Percentiles rank a stretch among this genome's conserved stretches.
Evolutionary conservation across 1,140 invertebrate genomes (phyloP).

Genomic region (Leptinotarsa texana): DNA sequence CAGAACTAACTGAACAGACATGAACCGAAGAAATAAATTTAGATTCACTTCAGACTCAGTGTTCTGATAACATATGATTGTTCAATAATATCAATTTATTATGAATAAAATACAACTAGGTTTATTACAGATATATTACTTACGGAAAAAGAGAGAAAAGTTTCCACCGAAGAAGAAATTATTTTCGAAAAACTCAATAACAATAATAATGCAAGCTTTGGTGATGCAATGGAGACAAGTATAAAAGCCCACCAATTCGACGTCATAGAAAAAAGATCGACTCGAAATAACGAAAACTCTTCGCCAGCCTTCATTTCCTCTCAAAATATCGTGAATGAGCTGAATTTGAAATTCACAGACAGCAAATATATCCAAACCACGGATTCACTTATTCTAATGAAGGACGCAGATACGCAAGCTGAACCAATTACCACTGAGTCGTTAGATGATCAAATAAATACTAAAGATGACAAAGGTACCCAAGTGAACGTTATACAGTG

Average conservation of each 20-base stretch:
- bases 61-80: background rate
- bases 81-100: background rate
- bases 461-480: background rate
- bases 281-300: background rate
- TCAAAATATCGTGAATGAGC: background rate
- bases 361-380: background rate
- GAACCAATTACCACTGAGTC: background rate
- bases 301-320: background rate
- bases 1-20: no score
- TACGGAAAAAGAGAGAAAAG: constrained; percentile 4
- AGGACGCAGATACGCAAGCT: constrained; percentile 5
- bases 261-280: background rate
- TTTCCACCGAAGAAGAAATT: constrained; percentile 13
- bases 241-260: background rate
- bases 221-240: background rate
- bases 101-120: background rate
- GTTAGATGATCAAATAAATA: background rate
- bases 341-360: background rate
- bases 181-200: constrained; percentile 8
- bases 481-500: background rate
- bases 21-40: no score
- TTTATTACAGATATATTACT: background rate
- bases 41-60: no score
- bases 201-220: background rate
- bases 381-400: background rate